Conservation (phyloP, 1,140 invertebrate species). For the Pararge aegeria region DNA sequence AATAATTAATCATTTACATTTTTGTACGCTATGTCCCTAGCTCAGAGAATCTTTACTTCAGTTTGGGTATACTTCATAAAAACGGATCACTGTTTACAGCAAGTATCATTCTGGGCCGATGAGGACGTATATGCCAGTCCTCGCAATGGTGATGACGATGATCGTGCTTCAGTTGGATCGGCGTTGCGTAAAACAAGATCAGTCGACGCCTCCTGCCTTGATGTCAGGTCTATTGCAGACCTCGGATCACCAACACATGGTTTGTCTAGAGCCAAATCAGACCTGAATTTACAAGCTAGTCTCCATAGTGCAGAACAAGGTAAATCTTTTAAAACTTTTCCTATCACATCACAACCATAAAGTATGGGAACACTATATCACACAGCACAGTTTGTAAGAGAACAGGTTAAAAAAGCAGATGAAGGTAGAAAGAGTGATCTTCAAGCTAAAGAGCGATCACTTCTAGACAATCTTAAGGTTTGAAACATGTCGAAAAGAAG, state of each 20-base stretch:
- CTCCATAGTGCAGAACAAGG: slow-evolving; percentile 61
- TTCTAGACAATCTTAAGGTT: no score
- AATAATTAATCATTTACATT: no score
- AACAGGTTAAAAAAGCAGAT: no score
- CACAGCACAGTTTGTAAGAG: no score
- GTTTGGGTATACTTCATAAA: no score
- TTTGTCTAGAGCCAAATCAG: slow-evolving; percentile 90
- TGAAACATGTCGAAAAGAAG: no score
- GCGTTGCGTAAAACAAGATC: slow-evolving; percentile 92
- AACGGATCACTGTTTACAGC: slow-evolving; percentile 74
- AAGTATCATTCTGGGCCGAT: slow-evolving; percentile 89
- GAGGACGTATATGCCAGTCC: slow-evolving; percentile 86
- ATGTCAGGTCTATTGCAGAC: slow-evolving; percentile 86
- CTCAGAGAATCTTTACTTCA: no score
- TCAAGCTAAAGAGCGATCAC: no score
- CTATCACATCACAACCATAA: no score
- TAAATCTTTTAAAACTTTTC: slow-evolving; percentile 19
- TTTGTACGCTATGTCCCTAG: no score
- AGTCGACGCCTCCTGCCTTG: slow-evolving; percentile 92
- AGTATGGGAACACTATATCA: no score
- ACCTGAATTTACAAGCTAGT: slow-evolving; percentile 88
- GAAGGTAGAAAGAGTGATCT: no score
- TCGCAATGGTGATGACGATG: slow-evolving; percentile 81
- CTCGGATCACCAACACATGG: slow-evolving; percentile 80
- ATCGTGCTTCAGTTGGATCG: slow-evolving; percentile 83